Base-by-base conservation (phyloP, 2,113 vertebrate genomes). In the Calonectris borealis region DNA sequence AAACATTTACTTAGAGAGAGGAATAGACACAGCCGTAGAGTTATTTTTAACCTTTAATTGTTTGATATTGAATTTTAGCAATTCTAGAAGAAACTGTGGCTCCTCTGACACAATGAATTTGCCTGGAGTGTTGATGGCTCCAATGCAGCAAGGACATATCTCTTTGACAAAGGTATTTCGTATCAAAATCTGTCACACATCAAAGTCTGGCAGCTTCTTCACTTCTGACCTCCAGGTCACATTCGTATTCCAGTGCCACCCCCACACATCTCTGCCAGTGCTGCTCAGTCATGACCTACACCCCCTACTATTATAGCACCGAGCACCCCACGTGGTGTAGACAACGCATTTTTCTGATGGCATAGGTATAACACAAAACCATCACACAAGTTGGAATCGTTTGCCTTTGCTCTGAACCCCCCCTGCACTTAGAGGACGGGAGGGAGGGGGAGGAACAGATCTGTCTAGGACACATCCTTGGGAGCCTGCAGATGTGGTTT, bases 11-110 rank as follows among this genome's bases (percentile, higher is more conserved):
- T 89, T 86, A 75, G 69, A 64, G 36, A 71, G 54, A 73, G 64
- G 16, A 84, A 90, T 38, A 69, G 48, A 68, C 48, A 83, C 11
- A 81, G 61, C 29, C 11, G 0, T 36, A 32, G 61, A 90, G 31
- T 54, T 64, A 78, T 71, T 95, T 96, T 93, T 93, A 94, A 83
- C n/a, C 51, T 80, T 58, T 86, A 88, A 62, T 92, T 87, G n/a
- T 85, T 77, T 88, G 58, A 62, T 81, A 57, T 8, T 54, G 58
- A 82, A 61, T 94, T 93, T 86, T 77, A 89, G 48, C 36, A 60
- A 44, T 80, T 93, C 34, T 78, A 57, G 54, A 91, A 93, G 75
- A 91, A 92, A 77, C 49, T 62, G 44, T 52, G 52, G 34, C n/a
- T 83, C 38, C 62, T 77, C 75, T 80, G 71, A 54, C 52, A 51